Conservation (phyloP, 2,797 vertebrate genomes). For the Eutrigla gurnardus region DNA sequence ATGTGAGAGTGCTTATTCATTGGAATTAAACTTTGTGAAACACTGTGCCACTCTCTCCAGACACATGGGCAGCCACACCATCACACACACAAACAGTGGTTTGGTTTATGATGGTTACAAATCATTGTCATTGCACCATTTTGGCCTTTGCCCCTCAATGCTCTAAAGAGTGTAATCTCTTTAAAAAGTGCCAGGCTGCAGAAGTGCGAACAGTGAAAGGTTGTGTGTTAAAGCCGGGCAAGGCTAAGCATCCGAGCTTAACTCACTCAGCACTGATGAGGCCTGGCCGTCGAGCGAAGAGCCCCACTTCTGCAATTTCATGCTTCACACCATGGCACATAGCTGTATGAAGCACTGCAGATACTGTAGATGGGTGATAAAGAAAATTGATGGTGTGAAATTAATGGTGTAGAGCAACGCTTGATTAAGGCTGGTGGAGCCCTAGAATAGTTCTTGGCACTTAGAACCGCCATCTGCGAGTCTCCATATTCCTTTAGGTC, state of each 20-base stretch:
- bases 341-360: constrained; percentile 16
- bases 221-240: constrained; percentile 52
- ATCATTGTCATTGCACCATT: constrained; percentile 60
- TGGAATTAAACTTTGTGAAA: constrained; percentile 27
- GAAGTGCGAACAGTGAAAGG: constrained; percentile 55
- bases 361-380: constrained; percentile 52
- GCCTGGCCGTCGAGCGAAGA: constrained; percentile 38
- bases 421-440: constrained; percentile 28
- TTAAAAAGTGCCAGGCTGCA: constrained; percentile 62
- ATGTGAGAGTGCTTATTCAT: constrained; percentile 41
- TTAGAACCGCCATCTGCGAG: constrained; percentile 22
- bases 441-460: constrained; percentile 28
- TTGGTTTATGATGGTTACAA: constrained; percentile 46
- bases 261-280: constrained; percentile 42
- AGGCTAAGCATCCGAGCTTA: constrained; percentile 50
- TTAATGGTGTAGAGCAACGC: constrained; percentile 23
- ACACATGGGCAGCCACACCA: not conserved
- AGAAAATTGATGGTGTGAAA: constrained; percentile 32
- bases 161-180: constrained; percentile 67
- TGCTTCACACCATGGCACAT: constrained; percentile 31
- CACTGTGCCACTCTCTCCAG: constrained; percentile 18
- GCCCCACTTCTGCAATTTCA: constrained; percentile 53
- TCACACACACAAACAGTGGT: constrained; percentile 13
- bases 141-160: constrained; percentile 65
- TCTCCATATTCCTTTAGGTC: constrained; percentile 32